These are phyloP conservation scores for Aphis gossypii DNA, from an alignment of 1,140 invertebrate species.

Conservation along the genomic window DNA sequence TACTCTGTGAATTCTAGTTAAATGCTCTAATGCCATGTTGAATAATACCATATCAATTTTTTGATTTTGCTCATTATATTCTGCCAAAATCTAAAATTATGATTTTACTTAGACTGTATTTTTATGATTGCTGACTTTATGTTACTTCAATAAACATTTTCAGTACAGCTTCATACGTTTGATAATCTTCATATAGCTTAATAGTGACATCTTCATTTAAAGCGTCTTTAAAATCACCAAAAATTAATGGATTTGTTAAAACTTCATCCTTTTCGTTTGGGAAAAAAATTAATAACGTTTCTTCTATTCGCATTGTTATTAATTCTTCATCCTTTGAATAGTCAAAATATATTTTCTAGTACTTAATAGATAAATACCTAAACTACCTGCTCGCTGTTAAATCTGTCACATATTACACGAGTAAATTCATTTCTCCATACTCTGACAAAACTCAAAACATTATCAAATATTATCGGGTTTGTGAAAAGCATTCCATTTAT, in stretches of 20 bases:
- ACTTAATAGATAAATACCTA: not conserved
- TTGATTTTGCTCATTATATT: slow-evolving; percentile 76
- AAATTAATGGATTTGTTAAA: slow-evolving; percentile 81
- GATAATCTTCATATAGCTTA: slow-evolving; percentile 84
- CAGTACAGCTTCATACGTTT: slow-evolving; percentile 86
- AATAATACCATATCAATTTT: slow-evolving; percentile 85
- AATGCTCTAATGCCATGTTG: slow-evolving; percentile 87
- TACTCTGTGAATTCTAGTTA: slow-evolving; percentile 83
- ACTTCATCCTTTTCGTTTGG: slow-evolving; percentile 73
- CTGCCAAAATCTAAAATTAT: slow-evolving; percentile 75
- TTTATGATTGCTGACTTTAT: not conserved
- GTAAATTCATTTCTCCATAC: slow-evolving; percentile 90
- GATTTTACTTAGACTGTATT: not conserved
- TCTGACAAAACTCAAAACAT: slow-evolving; percentile 74
- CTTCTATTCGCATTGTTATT: not conserved
- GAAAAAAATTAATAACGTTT: slow-evolving; percentile 2
- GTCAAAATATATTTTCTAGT: not conserved
- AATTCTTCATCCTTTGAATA: slow-evolving; percentile 12
- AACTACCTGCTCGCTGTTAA: slow-evolving; percentile 74
- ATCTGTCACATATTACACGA: slow-evolving; percentile 84
- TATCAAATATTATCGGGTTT: slow-evolving; percentile 70
- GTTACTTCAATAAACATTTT: slow-evolving; percentile 82
- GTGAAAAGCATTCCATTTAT: slow-evolving; percentile 81
- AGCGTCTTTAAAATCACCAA: slow-evolving; percentile 87
- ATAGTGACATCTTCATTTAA: slow-evolving; percentile 75